Evolutionary conservation across 2,113 vertebrate species (phyloP).

Genomic region (Indri indri): DNA sequence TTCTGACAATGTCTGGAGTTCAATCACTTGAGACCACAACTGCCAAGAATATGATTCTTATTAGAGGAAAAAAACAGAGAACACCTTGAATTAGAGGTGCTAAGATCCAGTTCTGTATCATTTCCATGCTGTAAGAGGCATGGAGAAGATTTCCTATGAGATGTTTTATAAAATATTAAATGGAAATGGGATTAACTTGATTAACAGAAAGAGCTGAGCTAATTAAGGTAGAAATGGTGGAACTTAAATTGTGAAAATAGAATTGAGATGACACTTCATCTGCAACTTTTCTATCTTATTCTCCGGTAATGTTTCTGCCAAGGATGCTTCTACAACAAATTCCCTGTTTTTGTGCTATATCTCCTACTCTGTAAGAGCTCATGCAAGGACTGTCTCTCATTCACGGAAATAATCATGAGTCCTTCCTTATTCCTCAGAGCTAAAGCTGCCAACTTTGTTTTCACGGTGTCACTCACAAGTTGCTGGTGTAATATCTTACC

Average conservation of each 20-base stretch:
- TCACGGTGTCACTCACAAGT: not conserved
- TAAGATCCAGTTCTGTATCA: not conserved
- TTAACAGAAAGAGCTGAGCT: not conserved
- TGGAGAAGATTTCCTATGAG: not conserved
- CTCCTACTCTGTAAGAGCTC: not conserved
- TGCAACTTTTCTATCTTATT: not conserved
- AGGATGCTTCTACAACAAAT: not conserved
- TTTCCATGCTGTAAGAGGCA: not conserved
- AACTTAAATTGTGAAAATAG: not conserved
- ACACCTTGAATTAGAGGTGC: not conserved
- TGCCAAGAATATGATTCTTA: not conserved
- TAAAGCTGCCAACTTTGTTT: not conserved
- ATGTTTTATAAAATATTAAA: not conserved
- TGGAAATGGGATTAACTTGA: not conserved
- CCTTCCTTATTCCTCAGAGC: not conserved
- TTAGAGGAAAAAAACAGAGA: conserved; percentile 26
- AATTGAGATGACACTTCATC: not conserved
- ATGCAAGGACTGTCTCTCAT: not conserved
- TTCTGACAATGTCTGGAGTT: not conserved
- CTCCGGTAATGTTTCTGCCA: not conserved
- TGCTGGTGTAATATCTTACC: not conserved
- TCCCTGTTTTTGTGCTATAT: not conserved
- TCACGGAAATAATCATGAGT: not conserved
- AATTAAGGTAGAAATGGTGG: not conserved
- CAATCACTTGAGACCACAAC: not conserved